These are phyloP conservation scores for Meghimatium bilineatum DNA, from an alignment of 2,888 invertebrate species.

Conservation along the genomic window DNA sequence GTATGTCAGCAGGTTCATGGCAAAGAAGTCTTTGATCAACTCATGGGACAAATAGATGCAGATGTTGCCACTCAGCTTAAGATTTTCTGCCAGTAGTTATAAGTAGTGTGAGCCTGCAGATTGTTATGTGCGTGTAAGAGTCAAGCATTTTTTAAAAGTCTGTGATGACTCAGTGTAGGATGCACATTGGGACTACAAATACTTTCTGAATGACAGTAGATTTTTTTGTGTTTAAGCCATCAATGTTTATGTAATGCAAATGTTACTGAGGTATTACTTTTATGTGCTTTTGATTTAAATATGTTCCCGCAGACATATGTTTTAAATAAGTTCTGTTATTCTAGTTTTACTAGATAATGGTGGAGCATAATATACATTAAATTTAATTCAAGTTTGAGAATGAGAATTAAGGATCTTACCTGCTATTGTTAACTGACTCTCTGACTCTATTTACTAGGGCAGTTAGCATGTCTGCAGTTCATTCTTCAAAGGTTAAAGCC, in stretches of 20 bases:
- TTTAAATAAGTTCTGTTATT: not conserved
- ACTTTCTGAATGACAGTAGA: not conserved
- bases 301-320: not conserved
- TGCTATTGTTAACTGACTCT: too few relatives aligned
- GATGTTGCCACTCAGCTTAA: slow-evolving; percentile 85
- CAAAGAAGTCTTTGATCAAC: slow-evolving; percentile 84
- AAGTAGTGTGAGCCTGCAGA: not conserved
- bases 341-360: too few relatives aligned
- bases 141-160: not conserved
- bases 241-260: not conserved
- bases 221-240: not conserved
- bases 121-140: not conserved
- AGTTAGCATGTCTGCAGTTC: too few relatives aligned
- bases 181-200: not conserved
- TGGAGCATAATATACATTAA: too few relatives aligned
- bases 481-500: too few relatives aligned
- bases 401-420: too few relatives aligned
- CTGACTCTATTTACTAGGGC: too few relatives aligned
- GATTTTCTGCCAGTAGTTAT: slow-evolving; percentile 55
- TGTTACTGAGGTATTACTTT: not conserved
- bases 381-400: too few relatives aligned
- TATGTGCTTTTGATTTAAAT: not conserved
- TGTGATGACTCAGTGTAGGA: slow-evolving; percentile 9
- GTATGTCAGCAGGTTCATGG: slow-evolving; percentile 87
- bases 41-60: slow-evolving; percentile 85